Evolutionary conservation across 2,113 vertebrate genomes (phyloP).

Genomic region (Tichodroma muraria): DNA sequence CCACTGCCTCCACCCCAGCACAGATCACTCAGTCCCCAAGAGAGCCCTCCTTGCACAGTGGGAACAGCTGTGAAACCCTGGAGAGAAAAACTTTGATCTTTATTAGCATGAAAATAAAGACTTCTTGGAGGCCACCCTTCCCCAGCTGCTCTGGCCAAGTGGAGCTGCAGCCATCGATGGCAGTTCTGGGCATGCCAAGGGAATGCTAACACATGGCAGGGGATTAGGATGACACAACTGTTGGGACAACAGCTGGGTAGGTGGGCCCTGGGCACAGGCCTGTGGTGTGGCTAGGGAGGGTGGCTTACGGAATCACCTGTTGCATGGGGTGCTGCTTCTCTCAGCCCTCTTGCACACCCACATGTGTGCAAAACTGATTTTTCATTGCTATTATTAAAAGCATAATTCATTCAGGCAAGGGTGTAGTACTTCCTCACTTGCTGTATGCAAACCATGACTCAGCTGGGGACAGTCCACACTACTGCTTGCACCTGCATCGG

Average conservation of each 20-base stretch:
- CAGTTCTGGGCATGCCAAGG: background rate
- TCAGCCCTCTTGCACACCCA: background rate
- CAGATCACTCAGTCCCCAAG: background rate
- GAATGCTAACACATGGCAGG: background rate
- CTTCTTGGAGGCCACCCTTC: background rate
- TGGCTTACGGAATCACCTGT: constrained; percentile 39
- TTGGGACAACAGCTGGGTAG: background rate
- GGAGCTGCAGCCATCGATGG: background rate
- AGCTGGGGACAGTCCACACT: background rate
- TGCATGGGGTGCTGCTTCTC: background rate
- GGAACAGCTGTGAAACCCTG: background rate
- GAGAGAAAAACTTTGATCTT: background rate
- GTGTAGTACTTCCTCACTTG: background rate
- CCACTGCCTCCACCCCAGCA: background rate
- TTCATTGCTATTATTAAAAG: background rate
- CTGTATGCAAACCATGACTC: background rate
- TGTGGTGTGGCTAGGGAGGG: background rate
- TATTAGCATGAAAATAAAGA: background rate
- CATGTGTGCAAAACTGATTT: background rate
- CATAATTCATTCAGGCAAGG: background rate
- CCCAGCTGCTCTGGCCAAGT: background rate
- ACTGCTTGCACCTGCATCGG: background rate
- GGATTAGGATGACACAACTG: constrained; percentile 36
- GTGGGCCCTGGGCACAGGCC: background rate
- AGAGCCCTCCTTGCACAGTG: background rate